These are phyloP conservation scores for Bos javanicus DNA, from an alignment of 2,113 vertebrate species.

Conservation along the genomic window DNA sequence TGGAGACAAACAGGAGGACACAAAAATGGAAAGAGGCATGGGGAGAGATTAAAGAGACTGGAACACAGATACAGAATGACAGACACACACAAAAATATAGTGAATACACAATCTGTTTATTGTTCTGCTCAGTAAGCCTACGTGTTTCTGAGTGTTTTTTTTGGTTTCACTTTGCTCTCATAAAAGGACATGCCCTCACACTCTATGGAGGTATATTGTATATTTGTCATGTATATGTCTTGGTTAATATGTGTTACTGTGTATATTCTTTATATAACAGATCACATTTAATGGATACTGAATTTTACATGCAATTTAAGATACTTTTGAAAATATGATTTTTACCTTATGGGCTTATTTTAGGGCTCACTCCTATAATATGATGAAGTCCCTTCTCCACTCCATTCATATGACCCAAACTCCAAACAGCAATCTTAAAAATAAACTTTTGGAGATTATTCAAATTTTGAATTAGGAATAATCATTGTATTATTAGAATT, in stretches of 20 bases:
- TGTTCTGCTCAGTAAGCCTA: neutral
- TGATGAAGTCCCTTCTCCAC: neutral
- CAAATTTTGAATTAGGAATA: neutral
- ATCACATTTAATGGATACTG: neutral
- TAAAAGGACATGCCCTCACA: neutral
- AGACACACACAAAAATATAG: neutral
- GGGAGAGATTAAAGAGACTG: neutral
- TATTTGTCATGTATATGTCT: neutral
- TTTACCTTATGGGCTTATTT: neutral
- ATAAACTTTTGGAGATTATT: neutral
- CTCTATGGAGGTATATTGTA: neutral
- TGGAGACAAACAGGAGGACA: neutral
- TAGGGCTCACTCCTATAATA: neutral
- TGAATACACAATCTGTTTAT: neutral
- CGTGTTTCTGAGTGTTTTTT: neutral
- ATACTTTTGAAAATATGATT: neutral
- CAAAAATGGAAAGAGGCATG: neutral
- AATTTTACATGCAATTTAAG: neutral
- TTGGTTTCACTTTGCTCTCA: neutral
- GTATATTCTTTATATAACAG: neutral
- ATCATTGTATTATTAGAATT: neutral
- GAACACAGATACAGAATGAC: neutral
- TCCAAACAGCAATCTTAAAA: slow-evolving; percentile 8
- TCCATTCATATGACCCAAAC: neutral
- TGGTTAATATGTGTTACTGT: neutral